Conservation (phyloP, 2,888 invertebrate genomes). For the Elmis aenea region DNA sequence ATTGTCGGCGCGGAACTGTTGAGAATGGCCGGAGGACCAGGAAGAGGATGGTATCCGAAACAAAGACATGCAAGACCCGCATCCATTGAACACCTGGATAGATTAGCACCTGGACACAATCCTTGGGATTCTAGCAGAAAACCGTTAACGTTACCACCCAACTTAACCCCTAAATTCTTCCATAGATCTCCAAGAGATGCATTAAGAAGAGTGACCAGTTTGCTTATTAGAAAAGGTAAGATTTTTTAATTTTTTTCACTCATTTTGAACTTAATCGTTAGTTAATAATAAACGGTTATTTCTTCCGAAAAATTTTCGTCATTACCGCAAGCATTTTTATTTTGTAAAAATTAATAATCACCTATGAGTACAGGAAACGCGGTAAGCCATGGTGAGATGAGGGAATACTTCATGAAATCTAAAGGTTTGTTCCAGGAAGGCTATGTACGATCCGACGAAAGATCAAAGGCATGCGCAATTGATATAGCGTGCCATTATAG, state of each 20-base stretch:
- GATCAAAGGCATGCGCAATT: too few species aligned
- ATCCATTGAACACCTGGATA: slow-evolving; percentile 80
- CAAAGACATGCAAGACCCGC: slow-evolving; percentile 66
- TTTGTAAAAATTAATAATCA: too few species aligned
- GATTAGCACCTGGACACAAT: slow-evolving; percentile 55
- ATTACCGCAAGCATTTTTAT: too few species aligned
- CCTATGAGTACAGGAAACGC: too few species aligned
- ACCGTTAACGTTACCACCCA: slow-evolving; percentile 81
- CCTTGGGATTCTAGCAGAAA: slow-evolving; percentile 62
- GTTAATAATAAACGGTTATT: too few species aligned
- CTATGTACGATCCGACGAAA: too few species aligned
- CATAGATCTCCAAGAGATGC: slow-evolving; percentile 84
- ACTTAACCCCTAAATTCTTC: slow-evolving; percentile 85
- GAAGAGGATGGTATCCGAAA: slow-evolving; percentile 79
- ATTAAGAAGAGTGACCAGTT: slow-evolving; percentile 80
- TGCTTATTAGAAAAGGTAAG: slow-evolving; percentile 63
- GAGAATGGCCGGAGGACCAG: slow-evolving; percentile 73
- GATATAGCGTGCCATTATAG: too few species aligned
- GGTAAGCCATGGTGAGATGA: too few species aligned
- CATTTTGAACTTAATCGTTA: neutral
- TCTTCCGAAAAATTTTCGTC: neutral
- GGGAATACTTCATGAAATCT: too few species aligned
- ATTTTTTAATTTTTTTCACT: slow-evolving; percentile 8
- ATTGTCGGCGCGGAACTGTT: slow-evolving; percentile 75
- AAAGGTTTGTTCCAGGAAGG: too few species aligned